Base-by-base conservation (phyloP, 2,888 invertebrate species). In the Chorisops tibialis region DNA sequence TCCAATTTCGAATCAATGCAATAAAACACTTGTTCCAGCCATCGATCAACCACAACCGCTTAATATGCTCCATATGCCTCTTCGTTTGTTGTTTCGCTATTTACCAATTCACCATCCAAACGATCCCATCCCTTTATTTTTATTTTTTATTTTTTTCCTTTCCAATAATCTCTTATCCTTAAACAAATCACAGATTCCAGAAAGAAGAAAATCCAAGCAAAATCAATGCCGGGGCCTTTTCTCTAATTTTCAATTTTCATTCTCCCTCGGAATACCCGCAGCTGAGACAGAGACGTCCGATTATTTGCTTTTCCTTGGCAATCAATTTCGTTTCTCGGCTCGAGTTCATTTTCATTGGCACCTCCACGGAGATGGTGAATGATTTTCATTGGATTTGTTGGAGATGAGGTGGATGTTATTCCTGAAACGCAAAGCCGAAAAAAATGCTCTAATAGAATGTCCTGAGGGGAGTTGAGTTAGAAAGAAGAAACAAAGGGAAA, bases 161-260 rank as follows among this genome's bases (percentile, higher is more conserved):
- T 45, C 9, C 56, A 45, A 45, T 45, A 9, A 30, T 30, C 30
- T 30, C 30, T 30, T 30, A 30, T 43, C 21, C 43, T 56, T 56
- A 43, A 56, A 56, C 43, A 56, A 56, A 43, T 56, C 56, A 56
- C 56, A 24, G 30, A 30, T 9, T 30, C 30, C 5, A n/a, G n/a
- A 30, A 30, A 30, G 30, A 30, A 30, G 30, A 30, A 30, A 30
- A 7, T 9, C 30, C 52, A 56, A 43, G n/a, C 43, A 45, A 56
- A 56, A 56, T 56, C 56, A 56, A 56, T 56, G 45, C 56, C 37
- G 7, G 43, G 43, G 56, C 35, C 43, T 49, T n/a, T n/a, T 63
- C 56, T 45, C 60, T 63, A 63, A 63, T 63, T 63, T 63, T 63
- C 63, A 63, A 63, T 63, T 63, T 63, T 63, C 61, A 21, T 62